Evolutionary conservation across 2,888 invertebrate genomes (phyloP), one percentile per base, ranked within the genome.

Genomic region (Brenthis hecate): DNA sequence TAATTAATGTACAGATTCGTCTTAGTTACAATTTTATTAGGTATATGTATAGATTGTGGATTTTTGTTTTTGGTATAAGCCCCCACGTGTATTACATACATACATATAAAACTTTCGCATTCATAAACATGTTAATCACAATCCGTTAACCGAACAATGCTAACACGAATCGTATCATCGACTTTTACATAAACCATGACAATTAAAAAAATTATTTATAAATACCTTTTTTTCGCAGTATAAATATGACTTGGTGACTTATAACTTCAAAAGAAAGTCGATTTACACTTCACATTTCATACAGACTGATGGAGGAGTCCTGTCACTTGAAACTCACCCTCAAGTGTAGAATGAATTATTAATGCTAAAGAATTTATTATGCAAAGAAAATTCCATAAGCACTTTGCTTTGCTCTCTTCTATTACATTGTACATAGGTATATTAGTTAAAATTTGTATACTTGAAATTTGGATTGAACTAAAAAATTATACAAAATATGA

Each of bases 341-440:
- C 58, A 64, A 64, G 57, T 65, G 64, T 6, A 23, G 57, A 55
- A 68, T 68, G 60, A 68, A 68, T 65, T 68, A 68, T 64, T 68
- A 65, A 68, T 55, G 48, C 19, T 14, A 13, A n/a, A 60, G 55
- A 58, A 53, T 36, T 57, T 50, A 51, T 50, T 55, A 56, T 43
- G 58, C 57, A 55, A 32, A 55, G 47, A 48, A 61, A 56, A 56
- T 47, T 50, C 48, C 47, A 47, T 14, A 55, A 63, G 28, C 16
- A 56, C 48, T 55, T 64, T 56, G 48, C 47, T 64, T 28, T 64
- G 51, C 62, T 53, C 62, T 54, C 60, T 60, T 60, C n/a, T 60
- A 60, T 11, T 3, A 14, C 14, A 6, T 28, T 23, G 19, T 28
- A 8, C 28, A 0, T 43, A 19, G 19, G 19, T 19, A 36, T 36